Percentiles rank a stretch among this genome's conserved stretches.
Conservation (phyloP, 2,797 vertebrate species). For the Balearica regulorum region DNA sequence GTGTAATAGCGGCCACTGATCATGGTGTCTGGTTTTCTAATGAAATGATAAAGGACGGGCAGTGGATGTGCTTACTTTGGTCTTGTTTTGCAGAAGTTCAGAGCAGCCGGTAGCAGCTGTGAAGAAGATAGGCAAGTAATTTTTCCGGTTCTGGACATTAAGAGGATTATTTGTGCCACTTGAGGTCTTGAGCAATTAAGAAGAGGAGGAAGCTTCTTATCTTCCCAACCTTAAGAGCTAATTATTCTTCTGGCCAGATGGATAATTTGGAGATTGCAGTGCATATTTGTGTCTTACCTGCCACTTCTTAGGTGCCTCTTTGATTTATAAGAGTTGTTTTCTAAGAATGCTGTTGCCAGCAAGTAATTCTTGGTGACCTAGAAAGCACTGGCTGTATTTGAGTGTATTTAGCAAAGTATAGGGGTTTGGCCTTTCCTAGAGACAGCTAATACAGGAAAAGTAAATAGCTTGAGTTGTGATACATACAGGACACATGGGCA, state of each 20-base stretch:
- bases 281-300: neutral
- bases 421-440: neutral
- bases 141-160: neutral
- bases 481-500: neutral
- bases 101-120: neutral
- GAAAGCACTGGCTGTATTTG: neutral
- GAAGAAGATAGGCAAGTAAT: neutral
- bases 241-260: neutral
- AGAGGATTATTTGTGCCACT: neutral
- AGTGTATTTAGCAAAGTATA: neutral
- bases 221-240: neutral
- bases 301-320: neutral
- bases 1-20: neutral
- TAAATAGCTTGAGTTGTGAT: neutral
- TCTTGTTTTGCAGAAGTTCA: neutral
- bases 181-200: neutral
- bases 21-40: neutral
- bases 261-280: neutral
- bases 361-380: neutral
- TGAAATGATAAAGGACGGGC: neutral
- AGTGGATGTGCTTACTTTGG: neutral
- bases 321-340: neutral
- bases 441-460: neutral
- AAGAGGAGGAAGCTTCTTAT: neutral
- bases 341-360: neutral